Base-by-base conservation (phyloP, 2,797 vertebrate species). In the Gadopsis marmoratus region DNA sequence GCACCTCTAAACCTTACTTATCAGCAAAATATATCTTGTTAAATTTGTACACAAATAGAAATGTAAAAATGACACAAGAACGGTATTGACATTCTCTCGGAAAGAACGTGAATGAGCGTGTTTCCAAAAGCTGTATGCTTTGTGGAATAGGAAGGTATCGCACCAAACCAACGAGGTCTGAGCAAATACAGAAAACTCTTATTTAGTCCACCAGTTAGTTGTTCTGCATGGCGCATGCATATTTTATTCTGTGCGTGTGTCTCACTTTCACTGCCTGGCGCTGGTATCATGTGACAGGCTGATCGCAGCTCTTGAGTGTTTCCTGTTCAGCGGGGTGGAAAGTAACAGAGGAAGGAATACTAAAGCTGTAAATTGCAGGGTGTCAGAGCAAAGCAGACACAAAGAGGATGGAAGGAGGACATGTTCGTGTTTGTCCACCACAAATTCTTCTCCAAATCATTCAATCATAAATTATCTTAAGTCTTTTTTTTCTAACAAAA, bases 261-360 rank as follows among this genome's bases (percentile, higher is more conserved):
- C 1, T 61, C 16, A 59, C 50, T 73, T 68, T 71, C 82, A 26
- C 65, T 50, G 71, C 64, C 71, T 53, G 60, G 71, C 41, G 47
- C 73, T 37, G 6, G 59, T 62, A 17, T 82, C 81, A 78, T 66
- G 50, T 86, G 84, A 79, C 54, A 8, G 16, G 47, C 26, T 50
- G 45, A 64, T 83, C 3, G 1, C 47, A 50, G 56, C 37, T 31
- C 16, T n/a, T 4, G 62, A 55, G 50, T 37, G n/a, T 72, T 58
- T 76, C 54, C 70, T 59, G 33, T 64, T 9, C 33, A 54, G 50
- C 9, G 16, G 41, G 21, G 37, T 79, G 62, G 65, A 50, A 63
- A 53, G 56, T 5, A 21, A 67, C n/a, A 21, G 3, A 4, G 19
- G 13, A 16, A 63, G 33, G 43, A 6, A 16, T 26, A 43, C 41